Percentiles rank a stretch among this genome's conserved stretches.
Evolutionary conservation across 2,113 vertebrate genomes (phyloP).

Genomic region (human (Homo sapiens)): GRCh38 chr9:126135001-126135500

Average conservation of each 20-base stretch:
- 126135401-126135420: not conserved
- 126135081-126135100: not conserved
- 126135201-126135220: not conserved
- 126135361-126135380: not conserved
- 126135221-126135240: not conserved
- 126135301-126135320: not conserved
- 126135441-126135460: not conserved
- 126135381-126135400: not conserved
- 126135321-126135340: not conserved
- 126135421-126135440: slow-evolving; percentile 17
- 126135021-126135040: not conserved
- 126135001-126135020: not conserved
- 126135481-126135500: not conserved
- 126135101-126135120: too few species aligned
- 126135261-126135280: not conserved
- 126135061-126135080: not conserved
- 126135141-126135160: not conserved
- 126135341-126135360: not conserved
- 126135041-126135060: not conserved
- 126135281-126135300: not conserved
- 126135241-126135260: not conserved
- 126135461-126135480: not conserved
- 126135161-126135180: not conserved
- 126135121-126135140: not conserved
- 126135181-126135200: not conserved